Percentiles rank a stretch among this genome's conserved stretches.
Evolutionary conservation across 2,888 invertebrate species (phyloP).

Genomic region (Nineta flava): DNA sequence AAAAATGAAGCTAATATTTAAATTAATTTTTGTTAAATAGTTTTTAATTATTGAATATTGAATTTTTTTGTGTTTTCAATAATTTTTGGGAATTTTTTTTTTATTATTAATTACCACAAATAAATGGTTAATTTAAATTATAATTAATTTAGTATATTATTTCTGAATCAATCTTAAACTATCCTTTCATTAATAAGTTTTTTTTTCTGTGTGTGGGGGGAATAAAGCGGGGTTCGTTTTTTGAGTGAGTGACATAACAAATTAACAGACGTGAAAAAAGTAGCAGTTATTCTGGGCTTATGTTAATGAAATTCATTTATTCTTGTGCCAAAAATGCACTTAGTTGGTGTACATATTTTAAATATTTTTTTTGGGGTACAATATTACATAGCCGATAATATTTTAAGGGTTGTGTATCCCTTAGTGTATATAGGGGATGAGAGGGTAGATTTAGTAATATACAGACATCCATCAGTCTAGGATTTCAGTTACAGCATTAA

Average conservation of each 20-base stretch:
- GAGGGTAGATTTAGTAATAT: neutral
- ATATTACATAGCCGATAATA: too few relatives aligned
- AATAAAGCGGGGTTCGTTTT: too few relatives aligned
- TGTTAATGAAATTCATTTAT: conserved; percentile 7
- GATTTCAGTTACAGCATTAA: conserved; percentile 18
- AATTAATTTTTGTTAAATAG: neutral
- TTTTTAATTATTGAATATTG: neutral
- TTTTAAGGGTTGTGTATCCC: neutral
- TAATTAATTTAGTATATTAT: too few relatives aligned
- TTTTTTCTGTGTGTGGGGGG: too few relatives aligned
- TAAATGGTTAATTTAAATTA: neutral
- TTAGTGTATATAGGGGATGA: neutral
- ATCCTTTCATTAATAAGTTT: too few relatives aligned
- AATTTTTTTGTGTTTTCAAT: neutral
- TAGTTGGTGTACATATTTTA: conserved; percentile 3
- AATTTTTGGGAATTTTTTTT: neutral
- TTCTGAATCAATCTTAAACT: too few relatives aligned
- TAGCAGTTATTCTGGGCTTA: conserved; percentile 3
- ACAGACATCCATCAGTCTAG: conserved; percentile 4
- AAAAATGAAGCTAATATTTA: too few relatives aligned
- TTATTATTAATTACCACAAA: neutral
- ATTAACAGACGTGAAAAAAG: conserved; percentile 2
- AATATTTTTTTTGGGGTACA: neutral
- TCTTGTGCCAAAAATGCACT: conserved; percentile 11
- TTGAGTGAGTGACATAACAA: neutral